Base-by-base conservation (phyloP, 2,113 vertebrate genomes). In the Mesoclemmys tuberculata region DNA sequence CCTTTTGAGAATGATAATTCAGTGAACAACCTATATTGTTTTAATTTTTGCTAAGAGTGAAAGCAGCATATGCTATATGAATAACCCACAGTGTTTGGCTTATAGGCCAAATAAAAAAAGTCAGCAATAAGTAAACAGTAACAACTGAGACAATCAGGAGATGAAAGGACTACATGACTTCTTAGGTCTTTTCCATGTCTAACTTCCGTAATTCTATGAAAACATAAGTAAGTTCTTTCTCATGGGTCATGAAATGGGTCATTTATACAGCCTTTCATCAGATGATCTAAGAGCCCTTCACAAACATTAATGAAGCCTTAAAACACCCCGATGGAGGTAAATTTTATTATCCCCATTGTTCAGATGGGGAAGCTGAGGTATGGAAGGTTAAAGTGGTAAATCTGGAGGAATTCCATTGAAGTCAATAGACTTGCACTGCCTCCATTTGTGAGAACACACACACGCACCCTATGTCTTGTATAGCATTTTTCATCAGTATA, bases 81-180 rank as follows among this genome's bases (percentile, higher is more conserved):
- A 97, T 98, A 98, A 98, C 97, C 98, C 98, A 96, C 96, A 98
- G 98, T 97, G 96, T 98, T 98, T 98, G 97, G 98, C 98, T 98
- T 97, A 97, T 98, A 98, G 98, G 98, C 98, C 98, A 98, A 98
- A 98, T 98, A 97, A 97, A 52, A 94, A 94, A 98, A 98, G 97
- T 97, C 97, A 93, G 97, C 94, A 85, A 89, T 97, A 97, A 97
- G 96, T 96, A 97, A 95, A 97, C 97, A 97, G 97, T 93, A 97
- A 96, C 97, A 96, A 85, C 94, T 96, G 97, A 97, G 96, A 96
- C 97, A 98, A 95, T 85, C 95, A 79, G 41, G 85, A 88, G 79
- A 95, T 51, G 41, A 89, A 79, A 84, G 84, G 88, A 82, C 82
- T 95, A 49, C 90, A 80, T 82, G 92, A 55, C 61, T 29, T 44